These are phyloP conservation scores for Lepidotrigona ventralis DNA, from an alignment of 1,140 invertebrate species.

Conservation along the genomic window DNA sequence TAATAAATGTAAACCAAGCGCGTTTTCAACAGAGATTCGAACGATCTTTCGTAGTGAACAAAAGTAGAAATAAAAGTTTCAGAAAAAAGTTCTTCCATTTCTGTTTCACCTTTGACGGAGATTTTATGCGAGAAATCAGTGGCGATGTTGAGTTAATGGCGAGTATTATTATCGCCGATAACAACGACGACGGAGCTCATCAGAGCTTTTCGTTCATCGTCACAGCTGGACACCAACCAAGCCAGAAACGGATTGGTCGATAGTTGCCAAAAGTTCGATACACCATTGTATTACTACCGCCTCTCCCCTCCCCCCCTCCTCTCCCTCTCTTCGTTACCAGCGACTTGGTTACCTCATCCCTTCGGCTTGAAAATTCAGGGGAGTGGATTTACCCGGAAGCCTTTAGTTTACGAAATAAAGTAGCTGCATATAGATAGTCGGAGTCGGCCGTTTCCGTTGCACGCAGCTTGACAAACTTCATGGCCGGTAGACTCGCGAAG, in stretches of 20 bases:
- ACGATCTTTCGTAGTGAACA: no score
- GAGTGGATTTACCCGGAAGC: background rate
- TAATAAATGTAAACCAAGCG: no score
- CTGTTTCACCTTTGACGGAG: no score
- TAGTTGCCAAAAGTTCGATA: constrained; percentile 70
- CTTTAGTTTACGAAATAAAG: constrained; percentile 45
- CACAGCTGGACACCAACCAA: constrained; percentile 54
- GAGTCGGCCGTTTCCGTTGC: constrained; percentile 34
- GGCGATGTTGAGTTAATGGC: no score
- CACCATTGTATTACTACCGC: constrained; percentile 52
- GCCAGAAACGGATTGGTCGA: constrained; percentile 50
- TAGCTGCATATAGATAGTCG: constrained; percentile 47
- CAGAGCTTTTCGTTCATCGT: constrained; percentile 36
- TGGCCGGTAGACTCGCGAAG: constrained; percentile 2
- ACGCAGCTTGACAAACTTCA: constrained; percentile 19
- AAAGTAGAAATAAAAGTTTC: no score
- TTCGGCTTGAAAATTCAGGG: background rate
- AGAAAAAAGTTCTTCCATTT: no score
- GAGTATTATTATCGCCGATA: background rate
- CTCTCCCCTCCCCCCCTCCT: background rate
- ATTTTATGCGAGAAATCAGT: no score
- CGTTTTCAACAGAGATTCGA: no score
- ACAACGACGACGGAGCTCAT: constrained; percentile 42
- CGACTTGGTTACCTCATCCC: constrained; percentile 12
- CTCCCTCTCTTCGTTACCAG: background rate